These are phyloP conservation scores for Nerophis ophidion DNA, from an alignment of 2,113 vertebrate species.

Conservation along the genomic window DNA sequence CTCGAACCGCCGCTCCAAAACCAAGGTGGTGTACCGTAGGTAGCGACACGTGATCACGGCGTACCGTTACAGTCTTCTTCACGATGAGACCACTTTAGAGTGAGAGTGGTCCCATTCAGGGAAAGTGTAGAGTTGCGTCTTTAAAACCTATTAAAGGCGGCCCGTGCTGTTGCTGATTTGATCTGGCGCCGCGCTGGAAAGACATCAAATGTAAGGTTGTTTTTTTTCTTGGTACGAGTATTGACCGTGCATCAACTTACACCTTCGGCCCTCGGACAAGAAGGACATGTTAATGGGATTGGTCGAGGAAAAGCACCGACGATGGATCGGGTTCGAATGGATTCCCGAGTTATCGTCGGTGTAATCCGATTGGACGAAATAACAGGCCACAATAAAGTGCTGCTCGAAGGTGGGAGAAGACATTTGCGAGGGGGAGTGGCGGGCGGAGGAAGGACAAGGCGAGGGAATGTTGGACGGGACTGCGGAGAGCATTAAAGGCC, in stretches of 20 bases:
- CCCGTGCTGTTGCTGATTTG: slow-evolving; percentile 68
- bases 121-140: slow-evolving; percentile 73
- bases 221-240: slow-evolving; percentile 59
- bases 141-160: slow-evolving; percentile 68
- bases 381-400: slow-evolving; percentile 80
- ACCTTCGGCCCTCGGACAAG: slow-evolving; percentile 60
- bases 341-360: slow-evolving; percentile 65
- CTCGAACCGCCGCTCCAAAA: too few relatives aligned
- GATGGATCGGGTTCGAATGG: slow-evolving; percentile 72
- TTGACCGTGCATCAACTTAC: slow-evolving; percentile 71
- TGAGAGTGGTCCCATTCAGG: slow-evolving; percentile 64
- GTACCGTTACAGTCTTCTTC: slow-evolving; percentile 23
- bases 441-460: slow-evolving; percentile 67
- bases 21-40: too few relatives aligned
- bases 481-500: slow-evolving; percentile 66
- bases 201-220: slow-evolving; percentile 68
- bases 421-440: slow-evolving; percentile 40
- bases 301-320: slow-evolving; percentile 54
- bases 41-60: too few relatives aligned
- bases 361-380: slow-evolving; percentile 72
- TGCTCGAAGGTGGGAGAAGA: slow-evolving; percentile 70
- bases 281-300: slow-evolving; percentile 73
- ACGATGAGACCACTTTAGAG: slow-evolving; percentile 66
- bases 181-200: slow-evolving; percentile 66
- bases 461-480: slow-evolving; percentile 65